Evolutionary conservation across 2,888 invertebrate species (phyloP), one percentile per base, ranked within the genome.

Genomic region (Hypomecis punctinalis): DNA sequence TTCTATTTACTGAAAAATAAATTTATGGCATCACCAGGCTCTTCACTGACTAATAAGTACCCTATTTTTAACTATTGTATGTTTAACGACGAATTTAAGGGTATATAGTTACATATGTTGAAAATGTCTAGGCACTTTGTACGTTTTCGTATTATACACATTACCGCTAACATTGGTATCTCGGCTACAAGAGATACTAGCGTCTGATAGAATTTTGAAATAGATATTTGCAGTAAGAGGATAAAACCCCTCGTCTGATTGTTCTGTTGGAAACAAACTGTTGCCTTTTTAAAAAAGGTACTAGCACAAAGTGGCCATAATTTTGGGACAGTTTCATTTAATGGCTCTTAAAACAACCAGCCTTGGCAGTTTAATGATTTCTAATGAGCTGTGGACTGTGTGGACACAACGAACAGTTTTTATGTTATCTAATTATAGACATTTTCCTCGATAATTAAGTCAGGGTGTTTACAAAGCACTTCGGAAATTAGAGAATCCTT

Each of bases 291-390:
- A 71, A 70, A 76, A 78, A 76, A 78, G 76, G 72, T 78, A 66
- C 74, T 78, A 78, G 76, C 76, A 75, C 78, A 78, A 80, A 80
- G 76, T 76, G 76, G 76, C 78, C 69, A 79, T 80, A 78, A 78
- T 77, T 79, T 79, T 76, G 71, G 78, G 75, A 79, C 78, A 80
- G 77, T 80, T 78, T 78, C 79, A 77, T 80, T 76, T 79, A 79
- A 80, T 80, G 76, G 80, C 73, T 75, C 76, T 79, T 80, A 77
- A 72, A 78, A 76, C 74, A 74, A 75, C 76, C 74, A 76, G 74
- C 72, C 74, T 79, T 70, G 69, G 71, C 73, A 73, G 74, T 74
- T 74, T 79, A 76, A 79, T 80, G 80, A 78, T 80, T 79, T 80
- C 76, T 77, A 78, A 80, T 77, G 79, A 58, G 52, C 57, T 59